Evolutionary conservation across 2,113 vertebrate genomes (phyloP), one percentile per base, ranked within the genome.

Genomic region (Peromyscus californicus): DNA sequence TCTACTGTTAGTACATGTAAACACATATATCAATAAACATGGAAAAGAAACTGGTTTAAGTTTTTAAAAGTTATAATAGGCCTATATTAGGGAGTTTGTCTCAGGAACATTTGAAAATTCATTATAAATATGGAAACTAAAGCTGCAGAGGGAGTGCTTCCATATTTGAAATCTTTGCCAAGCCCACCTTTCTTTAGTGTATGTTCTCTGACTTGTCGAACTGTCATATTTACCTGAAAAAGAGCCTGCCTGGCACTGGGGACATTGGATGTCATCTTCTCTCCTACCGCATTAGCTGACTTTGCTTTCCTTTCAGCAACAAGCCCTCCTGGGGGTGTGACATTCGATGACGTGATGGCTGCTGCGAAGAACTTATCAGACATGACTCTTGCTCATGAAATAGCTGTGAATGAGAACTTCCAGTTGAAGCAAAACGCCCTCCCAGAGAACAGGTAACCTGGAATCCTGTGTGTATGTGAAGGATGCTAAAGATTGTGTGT

Each of bases 311-410:
- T 98, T 97, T 88, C 96, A 98, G 96, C 99, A 99, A 99, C 99
- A 79, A 99, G 99, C 96, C 99, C 99, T 94, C 99, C 99, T 67
- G 99, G 99, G 98, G 82, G 93, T 8, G 84, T 99, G 84, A 99
- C 98, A 1, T 99, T 99, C 98, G 99, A 99, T 57, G 99, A 99
- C 63, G 98, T 99, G 86, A 99, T 99, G 99, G 98, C 99, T 51
- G 97, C 99, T 84, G 98, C 99, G 86, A 99, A 98, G 98, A 99
- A 99, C 94, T 96, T 99, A 59, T 98, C 98, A 89, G 98, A 99
- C 95, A 98, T 99, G 98, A 98, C 98, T 92, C 96, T 99, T n/a
- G 99, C 99, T 97, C 99, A 99, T 45, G 99, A 99, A 98, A 99
- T 99, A 94, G 98, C 99, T 51, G 98, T 99, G 54, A 99, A 99